Evolutionary conservation across 2,113 vertebrate genomes (phyloP).

Genomic region (Notechis scutatus): DNA sequence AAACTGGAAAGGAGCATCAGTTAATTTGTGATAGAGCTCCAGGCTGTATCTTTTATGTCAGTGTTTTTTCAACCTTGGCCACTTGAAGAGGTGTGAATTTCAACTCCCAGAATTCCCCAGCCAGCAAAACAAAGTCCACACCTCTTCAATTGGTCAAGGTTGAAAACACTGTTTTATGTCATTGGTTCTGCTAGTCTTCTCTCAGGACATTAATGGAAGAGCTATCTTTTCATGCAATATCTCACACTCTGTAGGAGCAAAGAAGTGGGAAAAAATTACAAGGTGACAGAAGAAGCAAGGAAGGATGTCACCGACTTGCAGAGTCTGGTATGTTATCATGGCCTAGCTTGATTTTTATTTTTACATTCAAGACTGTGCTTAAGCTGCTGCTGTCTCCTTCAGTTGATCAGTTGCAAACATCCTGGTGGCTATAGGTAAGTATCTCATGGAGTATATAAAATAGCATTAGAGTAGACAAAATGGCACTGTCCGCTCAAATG

Average conservation of each 20-base stretch:
- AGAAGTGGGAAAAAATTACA: accelerated
- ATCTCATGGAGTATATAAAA: not conserved
- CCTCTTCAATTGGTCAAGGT: not conserved
- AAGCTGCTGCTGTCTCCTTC: not conserved
- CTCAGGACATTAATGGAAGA: not conserved
- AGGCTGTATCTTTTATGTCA: not conserved
- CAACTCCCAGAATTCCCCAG: too few relatives aligned
- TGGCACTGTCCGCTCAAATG: not conserved
- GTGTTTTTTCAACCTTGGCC: too few relatives aligned
- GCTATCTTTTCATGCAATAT: not conserved
- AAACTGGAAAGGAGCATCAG: not conserved
- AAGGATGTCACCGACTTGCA: accelerated
- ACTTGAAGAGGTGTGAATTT: too few relatives aligned
- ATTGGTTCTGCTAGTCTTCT: not conserved
- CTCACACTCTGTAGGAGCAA: not conserved
- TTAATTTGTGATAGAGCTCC: not conserved
- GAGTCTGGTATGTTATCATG: conserved; percentile 38
- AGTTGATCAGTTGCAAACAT: not conserved
- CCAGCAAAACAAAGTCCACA: not conserved
- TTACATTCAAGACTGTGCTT: not conserved
- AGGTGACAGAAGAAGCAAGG: not conserved
- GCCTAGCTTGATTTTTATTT: not conserved
- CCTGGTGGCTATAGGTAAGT: not conserved
- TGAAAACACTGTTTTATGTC: not conserved
- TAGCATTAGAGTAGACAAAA: not conserved